Base-by-base conservation (phyloP, 2,797 vertebrate species). In the Lutra lutra region DNA sequence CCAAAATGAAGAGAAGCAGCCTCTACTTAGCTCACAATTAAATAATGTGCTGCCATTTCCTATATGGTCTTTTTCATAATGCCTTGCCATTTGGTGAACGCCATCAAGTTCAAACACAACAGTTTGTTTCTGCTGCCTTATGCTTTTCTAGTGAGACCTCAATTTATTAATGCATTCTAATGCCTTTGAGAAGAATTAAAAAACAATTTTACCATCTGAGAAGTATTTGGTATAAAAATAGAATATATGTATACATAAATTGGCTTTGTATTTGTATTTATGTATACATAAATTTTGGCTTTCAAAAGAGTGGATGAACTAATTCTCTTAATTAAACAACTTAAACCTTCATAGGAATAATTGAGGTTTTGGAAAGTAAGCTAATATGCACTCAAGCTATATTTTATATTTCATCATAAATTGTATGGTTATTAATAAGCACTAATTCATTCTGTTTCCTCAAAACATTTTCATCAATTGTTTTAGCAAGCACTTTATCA, bases 391-490 rank as follows among this genome's bases (percentile, higher is more conserved):
- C 84, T 77, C 58, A 94, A 96, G 95, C n/a, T 95, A 70, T 58
- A 92, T 94, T 97, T 97, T 96, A 93, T 21, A 97, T 96, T 96
- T 75, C 83, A 97, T 98, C 94, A 94, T 86, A 97, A 97, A 72
- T 79, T 93, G 21, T 94, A 92, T 92, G 6, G 51, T 97, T 98
- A 98, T 97, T 98, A 98, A 98, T 98, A 98, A 97, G 96, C 75
- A 98, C 78, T 97, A 97, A 97, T 97, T 98, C 92, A 75, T 64
- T 97, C 97, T 96, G 77, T 96, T 98, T 98, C 91, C 90, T 97
- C 87, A 94, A 97, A 84, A 86, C 56, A 97, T 95, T 98, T 97
- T 98, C 83, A 97, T 98, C 66, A 2, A n/a, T 79, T 96, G 94
- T 95, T 93, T 98, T 95, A 94, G 95, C 85, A 97, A 97, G 56